A percentile compares a stretch with the other conserved stretches of the same genome.
These are phyloP conservation scores for Ericerus pela DNA, from an alignment of 1,140 invertebrate genomes.

Conservation along the genomic window DNA sequence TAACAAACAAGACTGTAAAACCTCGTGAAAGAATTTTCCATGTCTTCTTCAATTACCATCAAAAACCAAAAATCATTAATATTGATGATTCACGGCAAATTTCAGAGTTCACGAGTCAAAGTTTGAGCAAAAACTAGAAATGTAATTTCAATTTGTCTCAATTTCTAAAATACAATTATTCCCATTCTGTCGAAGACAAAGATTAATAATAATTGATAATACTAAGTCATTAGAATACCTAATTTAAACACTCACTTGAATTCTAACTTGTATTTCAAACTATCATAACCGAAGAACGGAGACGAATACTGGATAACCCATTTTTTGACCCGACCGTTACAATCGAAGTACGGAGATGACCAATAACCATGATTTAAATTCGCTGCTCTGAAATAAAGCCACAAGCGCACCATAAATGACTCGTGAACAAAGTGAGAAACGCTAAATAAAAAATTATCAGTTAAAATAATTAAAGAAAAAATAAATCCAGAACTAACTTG, in stretches of 20 bases:
- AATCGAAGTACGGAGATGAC: conserved; percentile 88
- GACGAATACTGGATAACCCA: conserved; percentile 91
- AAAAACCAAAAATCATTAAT: too few relatives aligned
- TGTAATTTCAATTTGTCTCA: too few relatives aligned
- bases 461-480: neutral
- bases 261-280: conserved; percentile 73
- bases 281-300: conserved; percentile 95
- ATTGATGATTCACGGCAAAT: too few relatives aligned
- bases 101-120: too few relatives aligned
- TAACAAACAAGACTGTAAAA: too few relatives aligned
- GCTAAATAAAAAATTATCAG: neutral
- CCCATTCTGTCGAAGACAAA: neutral
- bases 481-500: conserved; percentile 31
- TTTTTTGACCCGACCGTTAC: conserved; percentile 76
- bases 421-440: neutral
- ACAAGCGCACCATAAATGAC: neutral
- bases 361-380: conserved; percentile 79
- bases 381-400: conserved; percentile 44
- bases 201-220: neutral
- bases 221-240: too few relatives aligned
- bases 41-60: too few relatives aligned
- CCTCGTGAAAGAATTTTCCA: too few relatives aligned
- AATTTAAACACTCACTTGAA: conserved; percentile 96
- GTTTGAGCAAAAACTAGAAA: too few relatives aligned
- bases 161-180: neutral